Percentiles rank a stretch among this genome's conserved stretches.
These are phyloP conservation scores for Holacanthella duospinosa DNA, from an alignment of 2,888 invertebrate genomes.

Conservation along the genomic window DNA sequence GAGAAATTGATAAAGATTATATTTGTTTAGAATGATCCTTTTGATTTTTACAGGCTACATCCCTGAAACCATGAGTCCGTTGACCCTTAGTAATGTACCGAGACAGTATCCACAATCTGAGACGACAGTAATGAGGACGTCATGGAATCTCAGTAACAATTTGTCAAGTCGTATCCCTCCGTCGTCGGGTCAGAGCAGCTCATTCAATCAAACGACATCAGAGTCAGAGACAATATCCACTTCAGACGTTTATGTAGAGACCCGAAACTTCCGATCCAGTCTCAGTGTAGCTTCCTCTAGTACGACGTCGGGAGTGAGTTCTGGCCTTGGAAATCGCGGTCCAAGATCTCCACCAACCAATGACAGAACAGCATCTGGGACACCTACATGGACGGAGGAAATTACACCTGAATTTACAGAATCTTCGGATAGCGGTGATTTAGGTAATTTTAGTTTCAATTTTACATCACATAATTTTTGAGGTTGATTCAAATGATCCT, in stretches of 20 bases:
- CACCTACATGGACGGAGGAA: constrained; percentile 91
- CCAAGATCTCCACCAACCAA: constrained; percentile 23
- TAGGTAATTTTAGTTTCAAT: constrained; percentile 54
- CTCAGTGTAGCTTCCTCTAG: constrained; percentile 55
- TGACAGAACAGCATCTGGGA: constrained; percentile 57
- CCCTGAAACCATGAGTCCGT: not conserved
- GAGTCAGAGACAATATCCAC: constrained; percentile 46
- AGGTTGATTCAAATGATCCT: too few species aligned
- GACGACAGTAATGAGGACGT: not conserved
- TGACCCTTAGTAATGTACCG: not conserved
- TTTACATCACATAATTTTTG: too few species aligned
- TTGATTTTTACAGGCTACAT: not conserved
- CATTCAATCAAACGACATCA: not conserved
- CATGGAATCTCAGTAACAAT: constrained; percentile 8
- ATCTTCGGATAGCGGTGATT: constrained; percentile 85
- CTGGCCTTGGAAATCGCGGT: constrained; percentile 22
- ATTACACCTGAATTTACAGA: constrained; percentile 96
- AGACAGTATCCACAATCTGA: not conserved
- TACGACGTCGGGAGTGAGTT: constrained; percentile 45
- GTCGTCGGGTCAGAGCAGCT: not conserved
- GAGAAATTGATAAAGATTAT: too few species aligned
- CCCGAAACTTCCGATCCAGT: constrained; percentile 43
- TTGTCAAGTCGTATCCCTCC: constrained; percentile 4
- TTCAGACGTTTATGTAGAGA: constrained; percentile 62
- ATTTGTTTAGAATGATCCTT: too few species aligned